Base-by-base conservation (phyloP, 2,888 invertebrate species). In the Micropterix aruncella region DNA sequence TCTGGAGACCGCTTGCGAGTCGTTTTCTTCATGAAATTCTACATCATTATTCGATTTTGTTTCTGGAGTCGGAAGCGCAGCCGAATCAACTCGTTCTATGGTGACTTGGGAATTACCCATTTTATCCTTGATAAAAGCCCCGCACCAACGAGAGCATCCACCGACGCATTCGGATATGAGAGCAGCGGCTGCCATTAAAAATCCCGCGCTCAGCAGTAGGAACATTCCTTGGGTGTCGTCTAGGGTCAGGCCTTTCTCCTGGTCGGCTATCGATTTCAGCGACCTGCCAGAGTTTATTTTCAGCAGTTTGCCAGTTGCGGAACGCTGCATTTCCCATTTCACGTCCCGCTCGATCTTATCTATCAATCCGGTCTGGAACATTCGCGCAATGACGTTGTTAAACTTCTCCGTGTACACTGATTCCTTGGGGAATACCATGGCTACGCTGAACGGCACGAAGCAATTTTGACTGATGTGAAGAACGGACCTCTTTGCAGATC, bases 221-320 rank as follows among this genome's bases (percentile, higher is more conserved):
- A 86, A 87, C 83, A 86, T 87, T 7, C 88, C 88, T 62, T 85
- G 84, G 0, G 84, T 85, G 49, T 88, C 88, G 54, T 83, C 85
- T 19, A 86, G 63, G 1, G 81, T 80, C n/a, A 88, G 58, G 16
- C 82, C 80, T 48, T 83, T 74, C 56, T 88, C 86, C 59, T 82
- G 79, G 17, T 74, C 69, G 37, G 64, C 60, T 5, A 62, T 52
- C 16, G 64, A 61, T 41, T 67, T 69, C 16, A 77, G 48, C 0
- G 56, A n/a, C n/a, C n/a, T n/a, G n/a, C n/a, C n/a, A n/a, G n/a
- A n/a, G n/a, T n/a, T n/a, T 57, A 83, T 84, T 55, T 83, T 77
- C 37, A 84, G 57, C 4, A 79, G 60, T 53, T 72, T 74, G 41
- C 82, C 83, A 3, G 72, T 63, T 0, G 70, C 56, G 39, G 74